phyloP scores from a whole-genome alignment of 2,113 vertebrate genomes.

The Leptosomus discolor region DNA sequence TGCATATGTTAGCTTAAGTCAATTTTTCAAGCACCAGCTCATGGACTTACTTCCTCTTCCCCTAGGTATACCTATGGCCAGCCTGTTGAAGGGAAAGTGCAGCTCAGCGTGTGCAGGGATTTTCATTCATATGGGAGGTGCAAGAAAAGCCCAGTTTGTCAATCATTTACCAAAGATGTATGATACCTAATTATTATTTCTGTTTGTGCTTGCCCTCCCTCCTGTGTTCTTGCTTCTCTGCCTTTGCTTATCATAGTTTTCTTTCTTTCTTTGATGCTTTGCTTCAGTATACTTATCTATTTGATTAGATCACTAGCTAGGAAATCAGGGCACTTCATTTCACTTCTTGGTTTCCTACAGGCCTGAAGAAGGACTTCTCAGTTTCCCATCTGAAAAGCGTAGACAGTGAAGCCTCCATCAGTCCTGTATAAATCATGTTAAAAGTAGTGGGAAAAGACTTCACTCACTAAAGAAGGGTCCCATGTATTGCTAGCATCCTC shows the following conservation, averaged over 20 bases:
- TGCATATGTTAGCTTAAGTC: background rate
- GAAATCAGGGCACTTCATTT: background rate
- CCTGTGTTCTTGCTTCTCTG: background rate
- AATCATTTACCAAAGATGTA: slow-evolving; percentile 48
- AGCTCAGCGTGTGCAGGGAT: slow-evolving; percentile 35
- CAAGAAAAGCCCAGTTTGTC: slow-evolving; percentile 37
- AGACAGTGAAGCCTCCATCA: background rate
- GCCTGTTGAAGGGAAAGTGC: slow-evolving; percentile 49
- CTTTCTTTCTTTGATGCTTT: background rate
- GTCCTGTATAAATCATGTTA: background rate
- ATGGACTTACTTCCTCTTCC: background rate
- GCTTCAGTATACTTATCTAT: background rate
- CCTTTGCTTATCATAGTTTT: background rate
- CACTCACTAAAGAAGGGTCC: background rate
- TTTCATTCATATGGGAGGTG: slow-evolving; percentile 38
- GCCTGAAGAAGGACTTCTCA: background rate
- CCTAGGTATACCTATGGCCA: slow-evolving; percentile 67
- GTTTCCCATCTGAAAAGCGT: background rate
- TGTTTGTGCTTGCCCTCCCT: background rate
- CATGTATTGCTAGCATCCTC: background rate
- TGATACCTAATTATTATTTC: background rate
- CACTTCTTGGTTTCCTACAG: background rate
- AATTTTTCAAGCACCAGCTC: background rate
- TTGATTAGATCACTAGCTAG: background rate
- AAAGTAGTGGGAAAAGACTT: background rate